A percentile compares a stretch with the other conserved stretches of the same genome.
phyloP scores from a whole-genome alignment of 2,888 invertebrate species.

The Sycophila texana region DNA sequence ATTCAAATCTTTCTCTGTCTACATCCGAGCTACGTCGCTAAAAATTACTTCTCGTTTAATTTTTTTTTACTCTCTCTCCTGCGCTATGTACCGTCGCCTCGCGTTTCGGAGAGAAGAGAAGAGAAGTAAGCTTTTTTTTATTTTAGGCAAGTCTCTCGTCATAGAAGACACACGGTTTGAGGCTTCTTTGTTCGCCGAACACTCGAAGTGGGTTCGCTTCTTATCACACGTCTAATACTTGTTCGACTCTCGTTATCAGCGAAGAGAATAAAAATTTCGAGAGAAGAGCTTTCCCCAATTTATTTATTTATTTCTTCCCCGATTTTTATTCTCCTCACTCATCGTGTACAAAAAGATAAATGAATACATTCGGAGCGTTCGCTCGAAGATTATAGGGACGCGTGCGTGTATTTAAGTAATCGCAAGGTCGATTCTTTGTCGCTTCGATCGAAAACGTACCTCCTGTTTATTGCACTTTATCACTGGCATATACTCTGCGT shows the following conservation, averaged over 20 bases:
- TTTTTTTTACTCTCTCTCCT: background rate
- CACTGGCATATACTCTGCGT: constrained; percentile 36
- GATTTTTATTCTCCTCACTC: background rate
- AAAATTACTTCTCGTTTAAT: constrained; percentile 3
- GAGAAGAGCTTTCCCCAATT: constrained; percentile 11
- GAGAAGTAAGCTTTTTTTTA: constrained; percentile 41
- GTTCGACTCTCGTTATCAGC: constrained; percentile 3
- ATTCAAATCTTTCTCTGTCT: constrained; percentile 28
- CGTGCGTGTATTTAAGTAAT: background rate
- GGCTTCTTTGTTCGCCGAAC: constrained; percentile 43
- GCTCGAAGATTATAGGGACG: constrained; percentile 4
- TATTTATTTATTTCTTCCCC: background rate
- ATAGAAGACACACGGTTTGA: constrained; percentile 49
- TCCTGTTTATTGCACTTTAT: constrained; percentile 44
- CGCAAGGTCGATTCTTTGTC: background rate
- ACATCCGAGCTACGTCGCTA: background rate
- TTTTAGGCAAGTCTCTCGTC: constrained; percentile 48
- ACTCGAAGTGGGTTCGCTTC: constrained; percentile 13
- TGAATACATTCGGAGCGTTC: no score
- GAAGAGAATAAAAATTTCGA: constrained; percentile 46
- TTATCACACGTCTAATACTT: constrained; percentile 49
- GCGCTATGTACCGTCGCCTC: no score
- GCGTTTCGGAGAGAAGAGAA: constrained; percentile 22
- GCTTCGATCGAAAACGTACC: no score
- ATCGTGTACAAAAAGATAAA: constrained; percentile 13